A percentile compares a stretch with the other conserved stretches of the same genome.
Conservation (phyloP, 1,140 invertebrate genomes). For the Aethina tumida region DNA sequence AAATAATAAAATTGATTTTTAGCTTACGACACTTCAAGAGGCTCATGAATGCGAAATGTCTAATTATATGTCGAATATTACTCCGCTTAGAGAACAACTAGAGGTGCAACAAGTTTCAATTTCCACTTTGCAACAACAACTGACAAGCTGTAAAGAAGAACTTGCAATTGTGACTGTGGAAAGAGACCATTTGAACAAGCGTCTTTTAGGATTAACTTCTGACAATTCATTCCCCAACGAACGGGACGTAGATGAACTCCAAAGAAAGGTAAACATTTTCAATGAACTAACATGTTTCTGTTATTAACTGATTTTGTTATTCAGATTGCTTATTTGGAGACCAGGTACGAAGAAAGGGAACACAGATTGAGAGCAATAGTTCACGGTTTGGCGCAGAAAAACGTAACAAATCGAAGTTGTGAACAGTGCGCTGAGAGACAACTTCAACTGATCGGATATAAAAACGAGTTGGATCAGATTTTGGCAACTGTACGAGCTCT, state of each 20-base stretch:
- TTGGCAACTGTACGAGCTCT: constrained; percentile 30
- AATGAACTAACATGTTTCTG: not conserved
- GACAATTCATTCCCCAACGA: not conserved
- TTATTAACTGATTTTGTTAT: constrained; percentile 5
- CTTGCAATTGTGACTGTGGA: constrained; percentile 44
- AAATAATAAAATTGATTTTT: constrained; percentile 10
- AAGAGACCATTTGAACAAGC: constrained; percentile 46
- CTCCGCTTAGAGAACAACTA: constrained; percentile 44
- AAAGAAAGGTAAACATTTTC: constrained; percentile 27
- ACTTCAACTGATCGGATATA: constrained; percentile 34
- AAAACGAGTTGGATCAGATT: constrained; percentile 34
- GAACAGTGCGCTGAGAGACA: constrained; percentile 33
- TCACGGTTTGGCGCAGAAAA: constrained; percentile 32
- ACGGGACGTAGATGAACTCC: constrained; percentile 9
- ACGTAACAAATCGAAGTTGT: constrained; percentile 28
- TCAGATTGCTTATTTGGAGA: constrained; percentile 34
- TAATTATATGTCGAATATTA: constrained; percentile 45
- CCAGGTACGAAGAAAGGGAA: constrained; percentile 36
- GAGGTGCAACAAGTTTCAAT: constrained; percentile 44
- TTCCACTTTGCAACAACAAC: constrained; percentile 44
- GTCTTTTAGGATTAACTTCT: constrained; percentile 18
- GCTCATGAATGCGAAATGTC: constrained; percentile 67
- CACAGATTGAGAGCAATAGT: constrained; percentile 33
- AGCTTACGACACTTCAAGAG: constrained; percentile 64
- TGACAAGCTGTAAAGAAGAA: constrained; percentile 44